Percentiles rank a stretch among this genome's conserved stretches.
These are phyloP conservation scores for Caenorhabditis wallacei DNA, from an alignment of 2,888 invertebrate genomes.

Conservation along the genomic window DNA sequence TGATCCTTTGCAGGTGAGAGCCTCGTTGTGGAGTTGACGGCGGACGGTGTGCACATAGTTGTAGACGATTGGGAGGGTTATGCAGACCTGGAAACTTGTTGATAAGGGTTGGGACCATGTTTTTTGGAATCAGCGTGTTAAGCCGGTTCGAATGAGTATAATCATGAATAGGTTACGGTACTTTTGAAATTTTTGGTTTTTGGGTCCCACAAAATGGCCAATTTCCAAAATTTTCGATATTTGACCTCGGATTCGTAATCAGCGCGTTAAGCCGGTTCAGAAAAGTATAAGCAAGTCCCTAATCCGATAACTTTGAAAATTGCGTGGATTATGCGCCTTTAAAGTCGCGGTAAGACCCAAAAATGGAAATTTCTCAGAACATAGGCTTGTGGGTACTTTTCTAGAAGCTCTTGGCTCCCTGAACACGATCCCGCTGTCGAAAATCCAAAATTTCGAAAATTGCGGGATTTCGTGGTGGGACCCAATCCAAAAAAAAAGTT, in stretches of 20 bases:
- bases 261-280: not conserved
- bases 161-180: not conserved
- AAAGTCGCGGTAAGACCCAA: not conserved
- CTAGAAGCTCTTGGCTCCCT: not conserved
- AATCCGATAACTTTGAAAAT: not conserved
- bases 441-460: not conserved
- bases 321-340: not conserved
- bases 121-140: not conserved
- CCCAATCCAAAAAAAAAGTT: not conserved
- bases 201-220: not conserved
- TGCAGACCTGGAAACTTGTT: conserved; percentile 66
- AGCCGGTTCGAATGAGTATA: not conserved
- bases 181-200: not conserved
- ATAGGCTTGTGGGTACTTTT: not conserved
- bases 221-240: not conserved
- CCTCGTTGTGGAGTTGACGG: conserved; percentile 71
- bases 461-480: not conserved
- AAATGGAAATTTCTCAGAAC: not conserved
- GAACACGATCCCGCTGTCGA: not conserved
- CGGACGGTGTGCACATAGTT: conserved; percentile 74
- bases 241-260: not conserved
- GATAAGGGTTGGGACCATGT: not conserved
- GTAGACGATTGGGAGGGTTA: conserved; percentile 75
- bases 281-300: not conserved
- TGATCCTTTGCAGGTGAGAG: conserved; percentile 73